These are phyloP conservation scores for Liposcelis brunnea DNA, from an alignment of 2,888 invertebrate species.

Conservation along the genomic window DNA sequence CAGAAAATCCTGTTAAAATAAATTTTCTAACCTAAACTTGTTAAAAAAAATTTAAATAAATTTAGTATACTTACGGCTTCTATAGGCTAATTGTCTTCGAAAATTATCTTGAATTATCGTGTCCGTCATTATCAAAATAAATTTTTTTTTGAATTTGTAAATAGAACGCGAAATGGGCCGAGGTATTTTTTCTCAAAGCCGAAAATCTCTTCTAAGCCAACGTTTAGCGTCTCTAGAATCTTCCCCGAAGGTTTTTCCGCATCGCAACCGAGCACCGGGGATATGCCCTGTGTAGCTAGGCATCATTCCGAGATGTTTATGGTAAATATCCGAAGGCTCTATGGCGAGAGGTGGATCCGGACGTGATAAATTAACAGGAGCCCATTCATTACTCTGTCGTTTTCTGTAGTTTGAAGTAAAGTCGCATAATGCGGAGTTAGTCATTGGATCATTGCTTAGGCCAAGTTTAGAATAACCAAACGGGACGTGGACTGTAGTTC, in stretches of 20 bases:
- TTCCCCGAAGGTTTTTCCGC: not conserved
- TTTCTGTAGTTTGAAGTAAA: conserved; percentile 58
- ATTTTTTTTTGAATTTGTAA: not conserved
- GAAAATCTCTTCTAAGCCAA: no score
- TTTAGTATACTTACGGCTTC: no score
- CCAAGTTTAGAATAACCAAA: conserved; percentile 47
- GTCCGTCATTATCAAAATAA: no score
- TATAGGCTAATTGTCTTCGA: no score
- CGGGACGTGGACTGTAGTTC: conserved; percentile 47
- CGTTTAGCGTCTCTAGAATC: no score
- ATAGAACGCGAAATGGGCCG: not conserved
- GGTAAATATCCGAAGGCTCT: conserved; percentile 45
- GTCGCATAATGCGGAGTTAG: conserved; percentile 53
- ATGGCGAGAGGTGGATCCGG: conserved; percentile 33
- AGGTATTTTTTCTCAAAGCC: not conserved
- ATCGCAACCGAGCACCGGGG: conserved; percentile 35
- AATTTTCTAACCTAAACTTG: no score
- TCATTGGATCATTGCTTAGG: conserved; percentile 42
- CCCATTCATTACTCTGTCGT: conserved; percentile 56
- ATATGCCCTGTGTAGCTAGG: conserved; percentile 66
- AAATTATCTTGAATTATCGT: no score
- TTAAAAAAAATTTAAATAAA: no score
- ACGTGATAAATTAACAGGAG: conserved; percentile 41
- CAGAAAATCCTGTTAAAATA: no score
- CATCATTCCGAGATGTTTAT: conserved; percentile 51